A percentile compares a stretch with the other conserved stretches of the same genome.
Conservation (phyloP, 2,888 invertebrate genomes). For the Pheosia gnoma region DNA sequence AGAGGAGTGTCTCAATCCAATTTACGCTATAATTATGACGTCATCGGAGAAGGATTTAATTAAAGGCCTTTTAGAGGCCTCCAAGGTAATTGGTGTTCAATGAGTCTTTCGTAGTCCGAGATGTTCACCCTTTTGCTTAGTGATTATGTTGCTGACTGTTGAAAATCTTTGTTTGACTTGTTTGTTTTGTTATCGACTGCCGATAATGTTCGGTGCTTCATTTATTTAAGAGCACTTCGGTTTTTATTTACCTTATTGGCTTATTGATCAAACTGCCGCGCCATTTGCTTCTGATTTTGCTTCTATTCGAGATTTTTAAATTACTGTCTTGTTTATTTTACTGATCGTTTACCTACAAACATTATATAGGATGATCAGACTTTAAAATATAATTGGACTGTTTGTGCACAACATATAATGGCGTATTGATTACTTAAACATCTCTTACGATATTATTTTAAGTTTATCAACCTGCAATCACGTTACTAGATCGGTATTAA, state of each 20-base stretch:
- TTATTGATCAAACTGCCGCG: too few species aligned
- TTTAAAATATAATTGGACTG: too few species aligned
- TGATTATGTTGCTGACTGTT: constrained; percentile 66
- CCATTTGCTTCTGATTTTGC: too few species aligned
- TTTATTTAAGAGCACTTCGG: neutral
- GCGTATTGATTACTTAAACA: too few species aligned
- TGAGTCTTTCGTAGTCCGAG: constrained; percentile 81
- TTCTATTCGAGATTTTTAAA: too few species aligned
- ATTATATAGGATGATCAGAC: too few species aligned
- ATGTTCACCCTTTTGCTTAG: constrained; percentile 58
- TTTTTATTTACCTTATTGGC: neutral
- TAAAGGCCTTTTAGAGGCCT: constrained; percentile 81
- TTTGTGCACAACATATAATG: too few species aligned
- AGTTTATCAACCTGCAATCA: too few species aligned
- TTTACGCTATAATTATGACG: constrained; percentile 82
- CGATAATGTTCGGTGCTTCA: neutral
- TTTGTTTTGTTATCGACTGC: constrained; percentile 11
- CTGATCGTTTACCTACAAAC: too few species aligned
- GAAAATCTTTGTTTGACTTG: constrained; percentile 51
- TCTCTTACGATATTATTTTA: too few species aligned
- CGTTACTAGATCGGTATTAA: too few species aligned
- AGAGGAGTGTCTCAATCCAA: constrained; percentile 74
- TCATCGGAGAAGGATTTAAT: constrained; percentile 84
- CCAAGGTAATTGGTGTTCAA: constrained; percentile 81
- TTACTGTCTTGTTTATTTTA: too few species aligned